Base-by-base conservation (phyloP, 2,888 invertebrate genomes). In the Torymus aiolomorphi region DNA sequence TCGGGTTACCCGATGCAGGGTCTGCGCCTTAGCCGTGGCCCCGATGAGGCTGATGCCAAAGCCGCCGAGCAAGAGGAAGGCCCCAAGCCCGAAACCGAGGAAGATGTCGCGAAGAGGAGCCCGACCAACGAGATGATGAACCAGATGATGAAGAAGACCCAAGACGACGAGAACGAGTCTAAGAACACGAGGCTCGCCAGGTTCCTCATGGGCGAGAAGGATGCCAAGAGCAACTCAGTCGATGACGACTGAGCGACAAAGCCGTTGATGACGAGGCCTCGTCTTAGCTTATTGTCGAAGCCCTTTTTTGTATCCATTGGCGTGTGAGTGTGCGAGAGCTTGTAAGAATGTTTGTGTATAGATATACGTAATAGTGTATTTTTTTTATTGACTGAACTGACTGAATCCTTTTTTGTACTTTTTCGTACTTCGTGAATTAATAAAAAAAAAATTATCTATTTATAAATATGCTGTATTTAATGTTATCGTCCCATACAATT, bases 11-110 rank as follows among this genome's bases (percentile, higher is more conserved):
- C 42, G 4, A 10, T 42, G 0, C 78, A 74, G 14, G 74, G 69
- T 0, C 42, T 75, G 20, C 12, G 80, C 0, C 49, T 72, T n/a
- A 76, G 76, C 14, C 80, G 80, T 14, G 77, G 71, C 10, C 76
- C 76, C 10, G 73, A 56, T 18, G 75, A 79, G 14, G n/a, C 18
- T 2, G 61, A 52, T 2, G 18, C 13, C 2, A 12, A 54, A 14
- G 49, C 42, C 16, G 49, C n/a, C 49, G 16, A 63, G 8, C n/a
- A 63, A n/a, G 63, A 42, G 14, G 31, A 62, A 8, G n/a, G 31
- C 12, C 24, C 61, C 5, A 42, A 20, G 5, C 49, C 49, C 42
- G 42, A 56, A 3, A n/a, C 16, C 56, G 16, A 56, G n/a, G n/a
- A 56, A 16, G 56, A 56, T 2, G 54, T 14, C 13, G 56, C 16